Conservation (phyloP, 2,888 invertebrate genomes). For the Drosophila atroscutellata region DNA sequence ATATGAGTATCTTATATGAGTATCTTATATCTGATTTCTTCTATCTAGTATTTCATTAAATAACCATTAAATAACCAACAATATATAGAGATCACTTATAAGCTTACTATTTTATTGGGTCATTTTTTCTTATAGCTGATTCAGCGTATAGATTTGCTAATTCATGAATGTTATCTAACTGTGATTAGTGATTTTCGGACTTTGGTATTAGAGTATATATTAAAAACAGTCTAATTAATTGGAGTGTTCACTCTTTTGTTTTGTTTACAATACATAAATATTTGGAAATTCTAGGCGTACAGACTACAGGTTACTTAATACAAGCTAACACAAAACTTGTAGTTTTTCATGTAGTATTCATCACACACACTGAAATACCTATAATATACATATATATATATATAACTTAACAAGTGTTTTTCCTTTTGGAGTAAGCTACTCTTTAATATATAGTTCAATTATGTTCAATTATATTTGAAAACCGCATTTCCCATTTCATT, state of each 20-base stretch:
- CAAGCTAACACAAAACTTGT: not conserved
- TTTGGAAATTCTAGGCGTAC: not conserved
- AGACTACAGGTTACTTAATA: not conserved
- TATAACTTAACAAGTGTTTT: not conserved
- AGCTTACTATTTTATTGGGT: not conserved
- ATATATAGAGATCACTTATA: not conserved
- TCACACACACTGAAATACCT: not conserved
- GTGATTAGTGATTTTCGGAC: not conserved
- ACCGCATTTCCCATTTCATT: not conserved
- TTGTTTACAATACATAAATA: not conserved
- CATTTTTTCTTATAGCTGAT: not conserved
- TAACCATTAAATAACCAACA: not conserved
- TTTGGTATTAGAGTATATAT: not conserved
- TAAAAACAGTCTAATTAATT: not conserved
- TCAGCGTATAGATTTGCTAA: not conserved
- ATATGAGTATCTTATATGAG: not conserved
- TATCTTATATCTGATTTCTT: not conserved
- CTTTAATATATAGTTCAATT: not conserved
- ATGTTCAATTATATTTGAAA: not conserved
- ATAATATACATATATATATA: not conserved
- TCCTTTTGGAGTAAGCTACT: not conserved
- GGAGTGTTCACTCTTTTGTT: not conserved
- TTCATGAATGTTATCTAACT: not conserved
- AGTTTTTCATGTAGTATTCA: not conserved
- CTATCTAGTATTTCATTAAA: not conserved